Conservation (phyloP, 2,797 vertebrate species). For the Rhinoraja longicauda region DNA sequence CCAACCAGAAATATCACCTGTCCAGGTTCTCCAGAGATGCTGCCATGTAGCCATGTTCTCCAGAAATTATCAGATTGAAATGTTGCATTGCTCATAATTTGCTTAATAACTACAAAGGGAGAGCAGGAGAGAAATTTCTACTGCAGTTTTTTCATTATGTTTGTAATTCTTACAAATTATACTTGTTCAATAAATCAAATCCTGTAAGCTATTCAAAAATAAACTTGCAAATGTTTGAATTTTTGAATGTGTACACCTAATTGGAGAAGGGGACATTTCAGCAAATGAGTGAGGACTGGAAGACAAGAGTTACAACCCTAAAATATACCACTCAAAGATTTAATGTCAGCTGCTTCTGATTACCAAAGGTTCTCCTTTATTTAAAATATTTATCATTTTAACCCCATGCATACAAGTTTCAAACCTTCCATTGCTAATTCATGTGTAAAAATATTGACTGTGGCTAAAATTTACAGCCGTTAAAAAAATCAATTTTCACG, state of each 20-base stretch:
- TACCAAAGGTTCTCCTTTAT: not conserved
- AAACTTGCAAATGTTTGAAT: not conserved
- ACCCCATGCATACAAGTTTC: not conserved
- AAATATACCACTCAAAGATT: not conserved
- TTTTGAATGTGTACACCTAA: not conserved
- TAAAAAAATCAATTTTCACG: conserved; percentile 72
- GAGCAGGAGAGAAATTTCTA: not conserved
- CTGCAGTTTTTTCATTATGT: not conserved
- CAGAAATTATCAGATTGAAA: not conserved
- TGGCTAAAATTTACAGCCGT: conserved; percentile 74
- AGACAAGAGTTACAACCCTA: not conserved
- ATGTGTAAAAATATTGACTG: conserved; percentile 74
- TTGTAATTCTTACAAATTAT: not conserved
- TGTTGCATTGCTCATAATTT: not conserved
- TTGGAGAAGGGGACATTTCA: not conserved
- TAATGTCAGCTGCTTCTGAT: not conserved
- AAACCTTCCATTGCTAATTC: conserved; percentile 51
- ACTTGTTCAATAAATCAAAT: not conserved
- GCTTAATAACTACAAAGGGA: not conserved
- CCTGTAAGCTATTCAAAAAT: not conserved
- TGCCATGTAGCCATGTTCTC: no score
- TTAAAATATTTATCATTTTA: not conserved
- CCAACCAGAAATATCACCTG: no score
- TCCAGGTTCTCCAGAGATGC: no score
- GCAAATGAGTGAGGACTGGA: not conserved